Evolutionary conservation across 2,888 invertebrate genomes (phyloP), one percentile per base, ranked within the genome.

Genomic region (Morpho achilles): DNA sequence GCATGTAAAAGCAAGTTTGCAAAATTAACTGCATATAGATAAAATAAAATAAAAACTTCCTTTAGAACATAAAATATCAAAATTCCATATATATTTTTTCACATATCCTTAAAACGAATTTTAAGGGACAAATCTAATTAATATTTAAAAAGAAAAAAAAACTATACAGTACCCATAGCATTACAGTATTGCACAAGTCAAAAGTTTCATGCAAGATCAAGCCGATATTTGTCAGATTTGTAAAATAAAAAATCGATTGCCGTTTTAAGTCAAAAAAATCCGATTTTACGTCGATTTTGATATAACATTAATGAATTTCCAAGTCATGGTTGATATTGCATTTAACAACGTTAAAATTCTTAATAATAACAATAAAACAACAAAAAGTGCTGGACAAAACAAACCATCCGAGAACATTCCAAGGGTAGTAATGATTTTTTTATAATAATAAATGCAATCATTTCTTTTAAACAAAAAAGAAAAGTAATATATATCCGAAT

Each of bases 361-460:
- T 87, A 89, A 85, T 85, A 81, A 88, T 86, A 89, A 88, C 88
- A 89, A 88, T 87, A 87, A 87, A 86, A 70, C 79, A 90, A 89
- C 87, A 89, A 89, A 85, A 88, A 74, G 76, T 75, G 74, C 73
- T 74, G 80, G 80, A 79, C 75, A 76, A 84, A 85, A 83, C 79
- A 80, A 87, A 87, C 86, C 87, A 84, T 87, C 82, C 79, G 67
- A 80, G 86, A 87, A 87, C 88, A 79, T 79, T 80, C 79, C 81
- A 75, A 80, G 86, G 82, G 85, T 72, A 75, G 72, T 75, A 73
- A 73, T 73, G 74, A 69, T 73, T 69, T 73, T 68, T 73, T 73
- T 73, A 79, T 81, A 82, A 72, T 53, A 75, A 72, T 87, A 89
- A 90, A 89, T 88, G 87, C 88, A 88, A 85, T 84, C 78, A 76